Conservation (phyloP, 2,797 vertebrate species). For the Octomys mimax region DNA sequence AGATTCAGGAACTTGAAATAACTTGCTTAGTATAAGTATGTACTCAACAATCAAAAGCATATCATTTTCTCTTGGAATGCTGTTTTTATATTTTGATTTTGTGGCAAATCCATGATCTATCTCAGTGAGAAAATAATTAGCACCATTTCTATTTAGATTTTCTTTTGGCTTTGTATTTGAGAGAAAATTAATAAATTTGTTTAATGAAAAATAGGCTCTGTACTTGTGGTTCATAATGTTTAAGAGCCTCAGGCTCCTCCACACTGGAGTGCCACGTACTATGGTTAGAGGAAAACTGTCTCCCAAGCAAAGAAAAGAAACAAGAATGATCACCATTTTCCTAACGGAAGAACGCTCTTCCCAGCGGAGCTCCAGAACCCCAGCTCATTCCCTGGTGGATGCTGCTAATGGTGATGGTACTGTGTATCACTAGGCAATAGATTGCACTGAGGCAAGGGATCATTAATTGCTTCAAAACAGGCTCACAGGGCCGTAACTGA, state of each 20-base stretch:
- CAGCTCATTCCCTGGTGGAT: not conserved
- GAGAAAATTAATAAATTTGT: slow-evolving; percentile 46
- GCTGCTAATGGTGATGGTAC: slow-evolving; percentile 43
- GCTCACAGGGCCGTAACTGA: slow-evolving; percentile 56
- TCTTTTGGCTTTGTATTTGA: not conserved
- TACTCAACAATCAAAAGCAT: not conserved
- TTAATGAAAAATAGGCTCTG: not conserved
- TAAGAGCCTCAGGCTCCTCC: slow-evolving; percentile 16
- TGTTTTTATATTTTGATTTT: slow-evolving; percentile 24
- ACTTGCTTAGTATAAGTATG: not conserved
- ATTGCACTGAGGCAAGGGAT: slow-evolving; percentile 62
- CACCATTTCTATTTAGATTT: not conserved
- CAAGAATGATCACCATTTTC: not conserved
- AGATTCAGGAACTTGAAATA: slow-evolving; percentile 13
- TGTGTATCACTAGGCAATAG: slow-evolving; percentile 71
- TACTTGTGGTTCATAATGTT: not conserved
- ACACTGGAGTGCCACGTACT: not conserved
- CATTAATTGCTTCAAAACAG: slow-evolving; percentile 81
- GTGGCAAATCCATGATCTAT: not conserved
- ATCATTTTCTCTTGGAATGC: not conserved
- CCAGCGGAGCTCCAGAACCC: not conserved
- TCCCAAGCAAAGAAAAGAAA: not conserved
- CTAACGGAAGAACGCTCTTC: not conserved
- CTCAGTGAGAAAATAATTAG: slow-evolving; percentile 49
- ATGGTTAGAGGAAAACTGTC: not conserved